phyloP scores from a whole-genome alignment of 2,888 invertebrate genomes.

The Mythimna loreyi region DNA sequence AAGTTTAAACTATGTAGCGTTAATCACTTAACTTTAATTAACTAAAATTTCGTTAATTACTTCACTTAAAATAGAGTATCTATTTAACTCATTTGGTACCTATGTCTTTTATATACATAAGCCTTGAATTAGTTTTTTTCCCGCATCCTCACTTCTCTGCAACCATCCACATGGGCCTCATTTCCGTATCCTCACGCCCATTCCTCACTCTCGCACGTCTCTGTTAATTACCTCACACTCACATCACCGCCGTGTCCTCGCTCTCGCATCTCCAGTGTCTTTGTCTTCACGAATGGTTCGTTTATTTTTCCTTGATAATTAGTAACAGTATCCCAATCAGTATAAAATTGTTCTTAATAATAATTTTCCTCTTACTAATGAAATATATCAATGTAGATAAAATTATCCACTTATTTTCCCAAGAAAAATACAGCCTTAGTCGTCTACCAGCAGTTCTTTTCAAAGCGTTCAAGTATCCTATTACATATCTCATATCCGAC shows the following conservation, averaged over 20 bases:
- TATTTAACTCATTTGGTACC: not conserved
- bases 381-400: too few species aligned
- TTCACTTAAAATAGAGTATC: not conserved
- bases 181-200: too few species aligned
- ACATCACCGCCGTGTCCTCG: too few species aligned
- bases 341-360: not conserved
- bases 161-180: too few species aligned
- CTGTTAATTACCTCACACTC: too few species aligned
- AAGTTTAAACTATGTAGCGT: slow-evolving; percentile 22
- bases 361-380: not conserved
- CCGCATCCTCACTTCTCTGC: not conserved
- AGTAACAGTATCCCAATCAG: not conserved
- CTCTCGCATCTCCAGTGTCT: not conserved
- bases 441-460: too few species aligned
- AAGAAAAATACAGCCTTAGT: not conserved
- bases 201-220: too few species aligned
- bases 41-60: too few species aligned
- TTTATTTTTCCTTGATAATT: not conserved
- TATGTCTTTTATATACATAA: not conserved
- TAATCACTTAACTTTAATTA: too few species aligned
- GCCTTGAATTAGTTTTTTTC: not conserved
- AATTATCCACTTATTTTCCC: too few species aligned
- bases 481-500: not conserved
- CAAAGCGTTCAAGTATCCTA: not conserved
- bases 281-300: not conserved